These are phyloP conservation scores for Ectobius pallidus DNA, from an alignment of 2,888 invertebrate genomes.

Conservation along the genomic window DNA sequence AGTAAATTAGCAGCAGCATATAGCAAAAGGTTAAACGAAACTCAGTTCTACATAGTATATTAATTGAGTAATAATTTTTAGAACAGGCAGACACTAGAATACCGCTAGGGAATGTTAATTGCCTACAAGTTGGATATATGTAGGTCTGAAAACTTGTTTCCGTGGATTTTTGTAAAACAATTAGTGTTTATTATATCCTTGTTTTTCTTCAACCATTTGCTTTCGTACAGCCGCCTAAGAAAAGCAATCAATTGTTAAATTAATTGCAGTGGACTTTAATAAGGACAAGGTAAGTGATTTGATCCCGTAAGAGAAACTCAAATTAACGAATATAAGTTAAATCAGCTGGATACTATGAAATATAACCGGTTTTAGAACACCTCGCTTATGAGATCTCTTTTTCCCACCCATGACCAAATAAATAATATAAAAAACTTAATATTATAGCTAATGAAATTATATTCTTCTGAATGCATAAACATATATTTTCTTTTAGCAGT, in stretches of 20 bases:
- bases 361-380: too few species aligned
- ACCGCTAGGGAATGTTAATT: constrained; percentile 2
- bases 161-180: not conserved
- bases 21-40: not conserved
- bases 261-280: not conserved
- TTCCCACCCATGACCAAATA: too few species aligned
- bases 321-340: too few species aligned
- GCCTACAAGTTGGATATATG: not conserved
- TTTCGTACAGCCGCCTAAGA: not conserved
- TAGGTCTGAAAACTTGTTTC: constrained; percentile 10
- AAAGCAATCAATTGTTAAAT: not conserved
- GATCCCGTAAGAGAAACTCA: too few species aligned
- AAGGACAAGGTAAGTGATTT: too few species aligned
- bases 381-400: too few species aligned
- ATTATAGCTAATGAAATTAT: too few species aligned
- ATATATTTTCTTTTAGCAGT: too few species aligned
- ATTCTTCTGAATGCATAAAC: too few species aligned
- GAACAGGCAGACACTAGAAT: not conserved
- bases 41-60: constrained; percentile 10
- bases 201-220: not conserved
- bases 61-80: constrained; percentile 17
- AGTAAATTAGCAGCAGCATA: not conserved
- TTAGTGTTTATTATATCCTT: constrained; percentile 6
- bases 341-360: too few species aligned
- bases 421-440: too few species aligned